Percentiles rank a stretch among this genome's conserved stretches.
These are phyloP conservation scores for Valencia hispanica DNA, from an alignment of 2,797 vertebrate species.

Conservation along the genomic window DNA sequence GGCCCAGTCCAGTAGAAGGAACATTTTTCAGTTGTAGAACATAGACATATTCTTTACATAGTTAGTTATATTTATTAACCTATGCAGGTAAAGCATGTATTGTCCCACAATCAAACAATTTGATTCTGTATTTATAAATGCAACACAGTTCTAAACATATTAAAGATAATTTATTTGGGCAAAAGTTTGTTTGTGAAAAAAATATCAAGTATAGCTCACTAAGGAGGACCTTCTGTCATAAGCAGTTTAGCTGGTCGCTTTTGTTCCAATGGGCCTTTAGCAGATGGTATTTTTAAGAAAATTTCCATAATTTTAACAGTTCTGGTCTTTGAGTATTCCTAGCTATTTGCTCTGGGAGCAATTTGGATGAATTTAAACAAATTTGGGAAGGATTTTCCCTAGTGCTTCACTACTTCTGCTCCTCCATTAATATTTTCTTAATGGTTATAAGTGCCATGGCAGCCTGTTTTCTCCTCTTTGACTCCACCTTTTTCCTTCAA, in stretches of 20 bases:
- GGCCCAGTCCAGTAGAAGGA: background rate
- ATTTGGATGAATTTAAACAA: background rate
- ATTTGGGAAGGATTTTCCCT: background rate
- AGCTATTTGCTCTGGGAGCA: background rate
- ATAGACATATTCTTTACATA: background rate
- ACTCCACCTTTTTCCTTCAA: constrained; percentile 48
- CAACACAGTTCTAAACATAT: background rate
- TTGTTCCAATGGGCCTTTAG: background rate
- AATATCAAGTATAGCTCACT: background rate
- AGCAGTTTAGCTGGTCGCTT: background rate
- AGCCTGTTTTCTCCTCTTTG: constrained; percentile 32
- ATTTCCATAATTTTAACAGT: background rate
- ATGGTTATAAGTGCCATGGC: constrained; percentile 16
- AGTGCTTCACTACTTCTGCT: constrained; percentile 4
- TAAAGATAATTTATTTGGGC: background rate
- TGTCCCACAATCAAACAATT: background rate
- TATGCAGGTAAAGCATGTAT: background rate
- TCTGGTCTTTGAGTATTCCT: background rate
- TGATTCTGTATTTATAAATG: background rate
- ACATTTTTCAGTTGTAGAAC: background rate
- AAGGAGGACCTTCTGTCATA: background rate
- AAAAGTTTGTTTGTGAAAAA: background rate
- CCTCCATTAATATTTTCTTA: constrained; percentile 28
- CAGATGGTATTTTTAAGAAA: background rate
- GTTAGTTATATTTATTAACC: background rate